Base-by-base conservation (phyloP, 2,888 invertebrate genomes). In the Synergus umbraculus region DNA sequence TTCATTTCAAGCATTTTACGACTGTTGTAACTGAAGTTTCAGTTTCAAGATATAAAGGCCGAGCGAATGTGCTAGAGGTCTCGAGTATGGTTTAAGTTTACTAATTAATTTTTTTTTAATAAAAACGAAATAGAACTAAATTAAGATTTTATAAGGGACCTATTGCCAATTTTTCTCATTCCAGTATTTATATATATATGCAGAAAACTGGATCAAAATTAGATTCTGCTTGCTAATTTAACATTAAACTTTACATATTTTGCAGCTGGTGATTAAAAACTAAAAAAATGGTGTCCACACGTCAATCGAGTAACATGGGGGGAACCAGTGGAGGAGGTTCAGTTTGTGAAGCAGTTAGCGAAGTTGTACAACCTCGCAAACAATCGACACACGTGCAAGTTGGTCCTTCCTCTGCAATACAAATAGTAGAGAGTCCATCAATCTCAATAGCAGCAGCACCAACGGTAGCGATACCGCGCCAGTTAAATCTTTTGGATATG, bases 401-500 rank as follows among this genome's bases (percentile, higher is more conserved):
- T 79, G 89, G 85, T 76, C 83, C 88, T 76, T 87, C 87, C 78
- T 86, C 79, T 13, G 79, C 78, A 18, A 49, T 80, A 22, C 76
- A 85, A 15, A 79, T 79, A 13, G 76, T 81, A 12, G 86, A 85
- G 87, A 82, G 89, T 78, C 82, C 78, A 49, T 2, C 79, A 37
- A 7, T 37, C 5, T 37, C 37, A 37, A 37, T 7, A 10, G 7
- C 83, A 82, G 4, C 82, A 79, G 7, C 80, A 79, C 4, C 69
- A 37, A 2, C 69, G 0, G n/a, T 54, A 22, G 5, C 5, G 10
- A 64, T 54, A 3, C 66, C 76, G n/a, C 83, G 87, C 65, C 85
- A 86, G 44, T 78, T 92, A 43, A 92, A 93, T 89, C 91, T 97
- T 82, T 92, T 96, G 84, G 96, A 97, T 92, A 92, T 97, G 89